phyloP scores from a whole-genome alignment of 2,113 vertebrate species.

The Redunca redunca region DNA sequence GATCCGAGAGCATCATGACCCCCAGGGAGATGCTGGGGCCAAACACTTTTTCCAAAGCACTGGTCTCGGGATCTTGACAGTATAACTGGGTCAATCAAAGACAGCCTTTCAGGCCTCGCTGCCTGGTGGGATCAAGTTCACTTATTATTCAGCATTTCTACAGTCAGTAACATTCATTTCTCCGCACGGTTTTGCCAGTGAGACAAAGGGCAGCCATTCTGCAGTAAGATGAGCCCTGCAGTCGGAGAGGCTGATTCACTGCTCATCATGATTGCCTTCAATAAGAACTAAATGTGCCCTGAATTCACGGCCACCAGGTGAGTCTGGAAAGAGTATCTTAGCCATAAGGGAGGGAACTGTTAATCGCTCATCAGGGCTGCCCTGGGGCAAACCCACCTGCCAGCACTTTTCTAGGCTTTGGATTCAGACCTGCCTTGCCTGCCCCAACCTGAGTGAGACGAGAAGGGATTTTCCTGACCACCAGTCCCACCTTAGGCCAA shows the following conservation, averaged over 20 bases:
- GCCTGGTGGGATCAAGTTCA: conserved; percentile 55
- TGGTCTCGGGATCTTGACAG: background rate
- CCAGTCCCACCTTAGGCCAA: background rate
- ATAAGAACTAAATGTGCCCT: background rate
- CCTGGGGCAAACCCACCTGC: background rate
- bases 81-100: conserved; percentile 39
- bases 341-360: background rate
- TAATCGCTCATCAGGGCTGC: background rate
- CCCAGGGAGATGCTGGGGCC: background rate
- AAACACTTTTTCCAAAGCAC: conserved; percentile 19
- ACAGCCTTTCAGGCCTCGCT: conserved; percentile 45
- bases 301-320: background rate
- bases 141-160: conserved; percentile 62
- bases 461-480: background rate
- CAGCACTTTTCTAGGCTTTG: background rate
- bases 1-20: background rate
- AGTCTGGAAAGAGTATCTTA: background rate
- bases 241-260: background rate
- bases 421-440: background rate
- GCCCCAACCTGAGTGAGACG: background rate
- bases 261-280: background rate
- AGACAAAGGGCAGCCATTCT: conserved; percentile 49
- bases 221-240: conserved; percentile 38
- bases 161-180: conserved; percentile 33
- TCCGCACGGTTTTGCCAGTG: conserved; percentile 47